Evolutionary conservation across 2,113 vertebrate genomes (phyloP), one percentile per base, ranked within the genome.

Genomic region (Pungitius pungitius): DNA sequence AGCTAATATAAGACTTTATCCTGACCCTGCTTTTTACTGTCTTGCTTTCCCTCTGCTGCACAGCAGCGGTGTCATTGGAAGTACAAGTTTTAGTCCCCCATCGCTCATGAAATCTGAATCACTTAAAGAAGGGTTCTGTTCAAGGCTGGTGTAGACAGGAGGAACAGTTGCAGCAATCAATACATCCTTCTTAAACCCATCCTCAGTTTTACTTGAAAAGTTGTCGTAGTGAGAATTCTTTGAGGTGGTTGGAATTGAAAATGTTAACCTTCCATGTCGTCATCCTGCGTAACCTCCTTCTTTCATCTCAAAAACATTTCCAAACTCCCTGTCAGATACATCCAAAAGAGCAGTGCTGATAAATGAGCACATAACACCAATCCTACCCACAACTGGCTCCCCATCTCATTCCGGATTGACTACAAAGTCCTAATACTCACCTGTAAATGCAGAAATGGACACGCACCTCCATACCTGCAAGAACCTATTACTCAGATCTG

Each of bases 161-260:
- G 26, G 61, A 63, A 47, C 42, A 47, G 43, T 47, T 64, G 22
- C 56, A 60, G 45, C n/a, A 24, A 26, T 37, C 26, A 61, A 35
- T 52, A 37, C 0, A 30, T 27, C 26, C 49, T 47, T 33, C 10
- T 64, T 13, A 12, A 63, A 45, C 9, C 24, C 4, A 7, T 62
- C 15, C 6, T n/a, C 33, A 8, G 30, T 33, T 33, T 13, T 20
- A 27, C 8, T 24, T 63, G 24, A 15, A 26, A 33, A 13, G 9
- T 52, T 52, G 24, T 17, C 15, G 26, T 42, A n/a, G 35, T 27
- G 51, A 18, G 14, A 39, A 55, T 4, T 20, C 51, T 27, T 68
- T 14, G 27, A 55, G 14, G 10, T 13, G 24, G 17, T 20, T 35
- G 22, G 1, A 15, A 17, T 17, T 33, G 8, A 5, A 33, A 15